These are phyloP conservation scores for Fulica atra DNA, from an alignment of 2,113 vertebrate genomes.

Conservation along the genomic window DNA sequence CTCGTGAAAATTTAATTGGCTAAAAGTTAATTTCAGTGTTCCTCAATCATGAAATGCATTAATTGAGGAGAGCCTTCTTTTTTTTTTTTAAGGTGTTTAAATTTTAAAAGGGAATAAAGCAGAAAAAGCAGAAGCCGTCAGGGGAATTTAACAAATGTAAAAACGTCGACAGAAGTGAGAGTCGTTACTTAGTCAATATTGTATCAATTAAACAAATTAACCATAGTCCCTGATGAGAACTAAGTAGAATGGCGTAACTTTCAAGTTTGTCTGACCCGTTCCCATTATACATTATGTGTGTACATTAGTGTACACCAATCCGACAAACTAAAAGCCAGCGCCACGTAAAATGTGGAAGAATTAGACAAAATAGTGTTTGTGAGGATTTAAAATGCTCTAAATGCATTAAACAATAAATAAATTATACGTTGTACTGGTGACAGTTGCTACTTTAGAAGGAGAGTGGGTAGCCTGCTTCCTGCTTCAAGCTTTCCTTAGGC, in stretches of 20 bases:
- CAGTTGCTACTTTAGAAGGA: conserved; percentile 9
- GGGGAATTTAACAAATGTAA: conserved; percentile 52
- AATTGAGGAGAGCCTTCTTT: conserved; percentile 30
- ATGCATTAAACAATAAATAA: conserved; percentile 56
- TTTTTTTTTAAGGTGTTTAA: conserved; percentile 13
- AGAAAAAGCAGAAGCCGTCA: conserved; percentile 31
- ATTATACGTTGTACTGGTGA: neutral
- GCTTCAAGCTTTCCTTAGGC: neutral
- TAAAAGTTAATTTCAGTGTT: conserved; percentile 66
- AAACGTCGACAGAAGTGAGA: conserved; percentile 44
- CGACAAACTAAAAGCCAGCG: neutral
- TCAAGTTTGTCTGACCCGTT: conserved; percentile 27
- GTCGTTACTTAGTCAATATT: conserved; percentile 27
- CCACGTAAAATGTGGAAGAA: conserved; percentile 38
- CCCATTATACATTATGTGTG: neutral
- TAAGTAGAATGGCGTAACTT: conserved; percentile 31
- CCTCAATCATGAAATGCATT: conserved; percentile 41
- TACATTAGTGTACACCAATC: neutral
- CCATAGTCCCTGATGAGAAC: neutral
- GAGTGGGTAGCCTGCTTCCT: neutral
- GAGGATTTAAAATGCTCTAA: conserved; percentile 37
- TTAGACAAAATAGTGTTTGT: conserved; percentile 27
- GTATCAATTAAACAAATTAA: conserved; percentile 48
- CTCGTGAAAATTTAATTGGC: conserved; percentile 70
- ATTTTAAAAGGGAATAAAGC: conserved; percentile 51